Conservation (phyloP, 2,888 invertebrate species). For the Xestoiulus laeticollis region DNA sequence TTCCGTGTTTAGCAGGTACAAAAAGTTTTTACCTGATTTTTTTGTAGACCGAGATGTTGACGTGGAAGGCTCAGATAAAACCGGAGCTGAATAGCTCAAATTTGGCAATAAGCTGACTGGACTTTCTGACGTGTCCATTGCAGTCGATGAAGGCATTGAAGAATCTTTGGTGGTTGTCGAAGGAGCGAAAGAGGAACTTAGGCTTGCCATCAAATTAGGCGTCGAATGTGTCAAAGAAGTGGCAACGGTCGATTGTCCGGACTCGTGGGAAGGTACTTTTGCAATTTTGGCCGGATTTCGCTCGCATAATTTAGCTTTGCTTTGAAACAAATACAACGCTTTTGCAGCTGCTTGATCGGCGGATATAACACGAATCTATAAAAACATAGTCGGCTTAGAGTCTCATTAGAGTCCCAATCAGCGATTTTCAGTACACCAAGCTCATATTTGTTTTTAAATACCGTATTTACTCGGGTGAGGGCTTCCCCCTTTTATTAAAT, state of each 20-base stretch:
- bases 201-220: neutral
- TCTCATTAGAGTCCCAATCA: too few species aligned
- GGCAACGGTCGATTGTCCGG: neutral
- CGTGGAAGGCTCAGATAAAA: neutral
- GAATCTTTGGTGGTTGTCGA: neutral
- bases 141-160: neutral
- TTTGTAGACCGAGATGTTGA: constrained; percentile 35
- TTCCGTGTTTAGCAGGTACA: neutral
- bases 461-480: too few species aligned
- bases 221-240: neutral
- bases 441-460: too few species aligned
- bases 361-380: constrained; percentile 76
- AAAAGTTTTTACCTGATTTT: neutral
- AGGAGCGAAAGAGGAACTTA: constrained; percentile 43
- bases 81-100: neutral
- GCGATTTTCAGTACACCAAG: too few species aligned
- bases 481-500: too few species aligned
- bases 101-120: neutral
- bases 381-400: constrained; percentile 57
- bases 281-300: constrained; percentile 60
- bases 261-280: constrained; percentile 56
- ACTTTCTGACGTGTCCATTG: constrained; percentile 43
- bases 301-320: constrained; percentile 63
- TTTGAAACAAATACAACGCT: constrained; percentile 76
- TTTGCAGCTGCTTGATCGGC: constrained; percentile 91